A percentile compares a stretch with the other conserved stretches of the same genome.
Evolutionary conservation across 2,113 vertebrate genomes (phyloP).

Genomic region (Ciconia boyciana): DNA sequence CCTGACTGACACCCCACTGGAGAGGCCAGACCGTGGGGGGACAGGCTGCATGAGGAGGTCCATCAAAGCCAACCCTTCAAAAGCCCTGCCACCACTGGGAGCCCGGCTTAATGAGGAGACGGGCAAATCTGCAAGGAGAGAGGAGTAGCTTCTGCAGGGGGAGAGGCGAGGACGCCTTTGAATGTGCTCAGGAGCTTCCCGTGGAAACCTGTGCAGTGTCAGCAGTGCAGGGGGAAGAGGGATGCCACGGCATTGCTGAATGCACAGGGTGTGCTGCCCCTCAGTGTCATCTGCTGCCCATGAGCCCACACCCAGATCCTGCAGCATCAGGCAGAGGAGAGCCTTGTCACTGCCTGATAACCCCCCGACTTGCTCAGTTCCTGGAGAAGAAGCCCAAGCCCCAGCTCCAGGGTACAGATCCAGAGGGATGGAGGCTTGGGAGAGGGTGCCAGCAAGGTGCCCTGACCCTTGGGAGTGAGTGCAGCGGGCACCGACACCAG

Average conservation of each 20-base stretch:
- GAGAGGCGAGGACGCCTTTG: background rate
- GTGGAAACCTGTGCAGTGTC: background rate
- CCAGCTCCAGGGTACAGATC: background rate
- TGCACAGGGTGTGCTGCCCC: background rate
- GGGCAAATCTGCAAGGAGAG: background rate
- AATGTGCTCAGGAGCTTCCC: background rate
- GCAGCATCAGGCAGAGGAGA: background rate
- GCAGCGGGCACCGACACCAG: background rate
- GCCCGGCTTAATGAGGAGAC: background rate
- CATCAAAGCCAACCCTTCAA: conserved; percentile 18
- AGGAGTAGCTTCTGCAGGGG: background rate
- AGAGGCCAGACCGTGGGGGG: background rate
- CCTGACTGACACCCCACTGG: background rate
- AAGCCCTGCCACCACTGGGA: background rate
- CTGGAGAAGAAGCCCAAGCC: background rate
- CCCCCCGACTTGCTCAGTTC: fast-evolving
- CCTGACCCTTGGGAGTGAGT: background rate
- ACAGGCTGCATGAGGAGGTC: background rate
- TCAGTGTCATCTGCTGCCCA: background rate
- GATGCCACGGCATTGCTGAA: background rate
- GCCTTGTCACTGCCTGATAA: background rate
- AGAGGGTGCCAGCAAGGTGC: background rate
- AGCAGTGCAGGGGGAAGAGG: background rate
- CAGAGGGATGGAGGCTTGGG: background rate
- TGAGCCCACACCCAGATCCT: background rate